A percentile compares a stretch with the other conserved stretches of the same genome.
These are phyloP conservation scores for Limnephilus marmoratus DNA, from an alignment of 2,888 invertebrate species.

Conservation along the genomic window DNA sequence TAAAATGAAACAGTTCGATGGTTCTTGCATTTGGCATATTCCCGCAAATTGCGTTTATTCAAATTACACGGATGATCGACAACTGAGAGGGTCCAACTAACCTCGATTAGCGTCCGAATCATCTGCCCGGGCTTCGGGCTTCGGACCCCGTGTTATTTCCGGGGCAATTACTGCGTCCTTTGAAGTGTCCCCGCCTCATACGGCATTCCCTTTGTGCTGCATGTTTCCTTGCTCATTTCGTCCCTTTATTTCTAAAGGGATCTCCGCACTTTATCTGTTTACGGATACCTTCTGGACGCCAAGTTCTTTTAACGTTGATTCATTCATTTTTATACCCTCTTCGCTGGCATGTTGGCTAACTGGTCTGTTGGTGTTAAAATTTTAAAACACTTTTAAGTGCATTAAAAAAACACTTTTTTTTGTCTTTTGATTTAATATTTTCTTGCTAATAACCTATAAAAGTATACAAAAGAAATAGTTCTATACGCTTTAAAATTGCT, in stretches of 20 bases:
- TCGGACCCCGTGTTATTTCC: background rate
- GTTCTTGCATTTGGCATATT: background rate
- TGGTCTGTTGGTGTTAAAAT: background rate
- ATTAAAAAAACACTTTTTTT: background rate
- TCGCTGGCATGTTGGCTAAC: background rate
- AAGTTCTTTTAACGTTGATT: background rate
- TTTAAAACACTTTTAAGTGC: background rate
- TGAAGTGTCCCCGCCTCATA: conserved; percentile 25
- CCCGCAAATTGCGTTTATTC: background rate
- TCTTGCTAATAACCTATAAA: too few species aligned
- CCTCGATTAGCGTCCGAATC: conserved; percentile 2
- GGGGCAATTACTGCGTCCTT: conserved; percentile 23
- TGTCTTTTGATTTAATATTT: too few species aligned
- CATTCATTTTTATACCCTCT: background rate
- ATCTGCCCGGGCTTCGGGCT: background rate
- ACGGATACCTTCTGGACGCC: background rate
- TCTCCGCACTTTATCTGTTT: background rate
- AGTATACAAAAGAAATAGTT: too few species aligned
- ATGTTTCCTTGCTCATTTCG: background rate
- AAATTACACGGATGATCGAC: background rate
- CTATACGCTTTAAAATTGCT: too few species aligned
- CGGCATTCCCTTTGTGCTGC: conserved; percentile 29
- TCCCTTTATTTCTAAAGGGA: background rate
- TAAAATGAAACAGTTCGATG: background rate
- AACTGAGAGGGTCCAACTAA: background rate